A percentile compares a stretch with the other conserved stretches of the same genome.
phyloP scores from a whole-genome alignment of 2,888 invertebrate genomes.

The Megastigmus dorsalis region DNA sequence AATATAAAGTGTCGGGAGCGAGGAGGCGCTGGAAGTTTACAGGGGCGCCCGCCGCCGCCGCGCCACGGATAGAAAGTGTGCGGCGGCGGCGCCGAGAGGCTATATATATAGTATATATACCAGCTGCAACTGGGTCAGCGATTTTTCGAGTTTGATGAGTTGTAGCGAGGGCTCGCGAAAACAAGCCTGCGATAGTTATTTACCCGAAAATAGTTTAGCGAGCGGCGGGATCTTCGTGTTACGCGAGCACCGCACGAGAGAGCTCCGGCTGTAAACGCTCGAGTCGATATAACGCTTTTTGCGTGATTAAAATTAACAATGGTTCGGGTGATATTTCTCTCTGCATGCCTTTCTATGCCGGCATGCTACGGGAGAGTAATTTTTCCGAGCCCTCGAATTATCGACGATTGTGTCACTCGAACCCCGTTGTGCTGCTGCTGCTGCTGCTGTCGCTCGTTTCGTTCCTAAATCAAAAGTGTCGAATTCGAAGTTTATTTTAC shows the following conservation, averaged over 20 bases:
- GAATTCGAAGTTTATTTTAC: slow-evolving; percentile 18
- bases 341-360: neutral
- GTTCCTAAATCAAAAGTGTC: neutral
- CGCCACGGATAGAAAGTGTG: no score
- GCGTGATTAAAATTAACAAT: slow-evolving; percentile 45
- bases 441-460: neutral
- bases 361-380: no score
- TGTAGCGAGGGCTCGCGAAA: slow-evolving; percentile 26
- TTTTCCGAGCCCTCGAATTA: no score
- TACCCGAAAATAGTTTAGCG: slow-evolving; percentile 27
- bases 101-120: no score
- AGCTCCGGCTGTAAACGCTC: no score
- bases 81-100: no score
- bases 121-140: slow-evolving; percentile 45
- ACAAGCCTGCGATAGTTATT: slow-evolving; percentile 40
- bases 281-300: slow-evolving; percentile 35
- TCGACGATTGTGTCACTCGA: no score
- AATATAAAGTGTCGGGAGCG: slow-evolving; percentile 28
- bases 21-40: slow-evolving; percentile 22
- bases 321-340: neutral
- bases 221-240: neutral
- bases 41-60: no score
- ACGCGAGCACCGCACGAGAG: neutral
- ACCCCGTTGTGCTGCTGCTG: no score
- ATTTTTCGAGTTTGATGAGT: slow-evolving; percentile 47